These are phyloP conservation scores for Platygyra sinensis DNA, from an alignment of 64 coral and sea anemone genomes.

Conservation along the genomic window DNA sequence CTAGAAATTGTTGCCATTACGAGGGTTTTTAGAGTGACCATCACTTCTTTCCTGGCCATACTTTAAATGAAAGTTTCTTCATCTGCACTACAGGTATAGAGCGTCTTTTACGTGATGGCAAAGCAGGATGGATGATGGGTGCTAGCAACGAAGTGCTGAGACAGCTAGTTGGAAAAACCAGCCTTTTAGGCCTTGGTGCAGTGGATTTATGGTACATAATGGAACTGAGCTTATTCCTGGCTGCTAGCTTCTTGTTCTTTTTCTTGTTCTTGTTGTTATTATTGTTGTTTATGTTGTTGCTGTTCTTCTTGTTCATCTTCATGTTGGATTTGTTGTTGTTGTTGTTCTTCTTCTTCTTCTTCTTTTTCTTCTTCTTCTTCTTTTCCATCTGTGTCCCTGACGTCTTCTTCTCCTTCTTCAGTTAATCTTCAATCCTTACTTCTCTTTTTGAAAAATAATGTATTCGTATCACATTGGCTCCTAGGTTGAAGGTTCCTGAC, in stretches of 20 bases:
- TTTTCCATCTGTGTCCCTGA: too few species aligned
- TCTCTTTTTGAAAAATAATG: background rate
- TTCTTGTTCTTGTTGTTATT: too few species aligned
- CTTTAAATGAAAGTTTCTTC: background rate
- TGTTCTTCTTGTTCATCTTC: too few species aligned
- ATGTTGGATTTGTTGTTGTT: too few species aligned
- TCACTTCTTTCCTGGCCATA: too few species aligned
- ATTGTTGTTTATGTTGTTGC: too few species aligned
- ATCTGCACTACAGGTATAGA: slow-evolving; percentile 49
- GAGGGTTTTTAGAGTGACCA: too few species aligned
- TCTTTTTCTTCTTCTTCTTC: too few species aligned
- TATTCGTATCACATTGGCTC: background rate
- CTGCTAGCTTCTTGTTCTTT: too few species aligned
- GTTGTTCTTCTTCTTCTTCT: too few species aligned
- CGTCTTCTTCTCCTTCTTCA: too few species aligned
- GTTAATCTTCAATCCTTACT: background rate
- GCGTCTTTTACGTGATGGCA: slow-evolving; percentile 63
- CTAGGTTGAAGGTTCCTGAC: slow-evolving; percentile 47
- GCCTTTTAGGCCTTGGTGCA: slow-evolving; percentile 61
- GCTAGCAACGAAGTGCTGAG: slow-evolving; percentile 66
- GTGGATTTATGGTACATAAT: slow-evolving; percentile 59
- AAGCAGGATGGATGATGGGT: slow-evolving; percentile 77
- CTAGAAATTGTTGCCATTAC: too few species aligned
- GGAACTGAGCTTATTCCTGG: background rate
- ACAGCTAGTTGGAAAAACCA: slow-evolving; percentile 63